Evolutionary conservation across 1,140 invertebrate species (phyloP).

Genomic region (Drosophila tani): DNA sequence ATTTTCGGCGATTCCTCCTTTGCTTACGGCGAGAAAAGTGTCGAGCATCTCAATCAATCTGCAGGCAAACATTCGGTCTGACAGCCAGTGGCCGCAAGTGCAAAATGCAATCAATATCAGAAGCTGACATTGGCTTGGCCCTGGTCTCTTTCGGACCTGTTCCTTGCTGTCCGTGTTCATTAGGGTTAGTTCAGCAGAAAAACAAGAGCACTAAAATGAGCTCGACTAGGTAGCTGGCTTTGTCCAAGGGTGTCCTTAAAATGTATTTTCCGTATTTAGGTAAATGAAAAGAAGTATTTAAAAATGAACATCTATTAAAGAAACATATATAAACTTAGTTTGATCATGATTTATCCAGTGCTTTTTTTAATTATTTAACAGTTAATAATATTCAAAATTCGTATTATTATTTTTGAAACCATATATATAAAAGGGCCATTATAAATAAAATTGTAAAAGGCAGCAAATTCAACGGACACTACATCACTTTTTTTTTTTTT

Average conservation of each 20-base stretch:
- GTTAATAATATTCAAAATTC: too few relatives aligned
- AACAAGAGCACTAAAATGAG: constrained; percentile 4
- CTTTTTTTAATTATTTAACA: neutral
- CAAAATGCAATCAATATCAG: constrained; percentile 69
- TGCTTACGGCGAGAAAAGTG: constrained; percentile 14
- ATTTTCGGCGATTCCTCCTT: neutral
- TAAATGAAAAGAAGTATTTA: constrained; percentile 4
- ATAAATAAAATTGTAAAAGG: too few relatives aligned
- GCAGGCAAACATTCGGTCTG: constrained; percentile 26
- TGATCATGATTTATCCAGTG: neutral
- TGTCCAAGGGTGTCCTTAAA: neutral
- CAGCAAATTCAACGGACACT: too few relatives aligned
- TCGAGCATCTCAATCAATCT: constrained; percentile 37
- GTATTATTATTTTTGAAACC: too few relatives aligned
- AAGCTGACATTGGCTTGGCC: constrained; percentile 37
- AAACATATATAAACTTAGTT: neutral
- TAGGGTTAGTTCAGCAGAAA: constrained; percentile 27
- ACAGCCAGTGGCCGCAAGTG: constrained; percentile 41
- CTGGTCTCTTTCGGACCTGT: constrained; percentile 19
- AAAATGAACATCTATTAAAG: neutral
- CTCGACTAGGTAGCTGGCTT: neutral
- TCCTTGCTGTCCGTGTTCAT: constrained; percentile 50
- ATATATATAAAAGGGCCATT: too few relatives aligned
- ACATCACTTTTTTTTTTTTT: too few relatives aligned
- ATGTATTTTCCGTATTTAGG: neutral